Percentiles rank a stretch among this genome's conserved stretches.
phyloP scores from a whole-genome alignment of 2,888 invertebrate species.

The Empis livida region DNA sequence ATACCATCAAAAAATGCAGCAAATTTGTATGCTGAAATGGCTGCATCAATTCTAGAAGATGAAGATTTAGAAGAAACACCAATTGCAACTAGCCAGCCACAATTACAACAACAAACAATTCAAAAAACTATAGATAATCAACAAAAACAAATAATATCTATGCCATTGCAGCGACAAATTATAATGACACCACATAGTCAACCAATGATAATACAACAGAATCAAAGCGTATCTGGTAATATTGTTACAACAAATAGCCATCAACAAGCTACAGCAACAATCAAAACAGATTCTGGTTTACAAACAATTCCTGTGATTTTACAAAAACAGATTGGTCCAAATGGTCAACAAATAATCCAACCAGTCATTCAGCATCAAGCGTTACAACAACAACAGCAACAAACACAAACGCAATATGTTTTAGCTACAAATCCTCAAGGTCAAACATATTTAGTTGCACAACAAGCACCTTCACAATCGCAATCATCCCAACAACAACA shows the following conservation, averaged over 20 bases:
- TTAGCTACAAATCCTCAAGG: constrained; percentile 39
- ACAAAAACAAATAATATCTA: constrained; percentile 31
- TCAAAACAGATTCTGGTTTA: constrained; percentile 33
- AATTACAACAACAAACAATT: constrained; percentile 14
- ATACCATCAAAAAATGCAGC: constrained; percentile 64
- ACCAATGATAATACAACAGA: constrained; percentile 19
- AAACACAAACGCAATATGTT: constrained; percentile 31
- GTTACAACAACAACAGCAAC: constrained; percentile 26
- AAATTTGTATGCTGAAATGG: constrained; percentile 71
- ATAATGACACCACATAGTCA: constrained; percentile 27
- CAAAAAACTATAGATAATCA: constrained; percentile 7
- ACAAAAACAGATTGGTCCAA: constrained; percentile 21
- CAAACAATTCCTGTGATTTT: constrained; percentile 34
- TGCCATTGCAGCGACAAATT: constrained; percentile 28
- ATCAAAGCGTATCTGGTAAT: constrained; percentile 10
- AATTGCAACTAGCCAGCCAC: constrained; percentile 15
- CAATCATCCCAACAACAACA: constrained; percentile 39
- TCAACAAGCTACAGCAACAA: constrained; percentile 28
- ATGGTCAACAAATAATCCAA: constrained; percentile 22
- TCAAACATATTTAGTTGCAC: constrained; percentile 52
- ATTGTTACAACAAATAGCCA: constrained; percentile 16
- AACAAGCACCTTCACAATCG: constrained; percentile 31
- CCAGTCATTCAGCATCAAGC: constrained; percentile 33
- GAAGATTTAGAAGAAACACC: constrained; percentile 45
- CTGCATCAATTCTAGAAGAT: constrained; percentile 72